Percentiles rank a stretch among this genome's conserved stretches.
Conservation (phyloP, 2,113 vertebrate species). For the Merops nubicus region DNA sequence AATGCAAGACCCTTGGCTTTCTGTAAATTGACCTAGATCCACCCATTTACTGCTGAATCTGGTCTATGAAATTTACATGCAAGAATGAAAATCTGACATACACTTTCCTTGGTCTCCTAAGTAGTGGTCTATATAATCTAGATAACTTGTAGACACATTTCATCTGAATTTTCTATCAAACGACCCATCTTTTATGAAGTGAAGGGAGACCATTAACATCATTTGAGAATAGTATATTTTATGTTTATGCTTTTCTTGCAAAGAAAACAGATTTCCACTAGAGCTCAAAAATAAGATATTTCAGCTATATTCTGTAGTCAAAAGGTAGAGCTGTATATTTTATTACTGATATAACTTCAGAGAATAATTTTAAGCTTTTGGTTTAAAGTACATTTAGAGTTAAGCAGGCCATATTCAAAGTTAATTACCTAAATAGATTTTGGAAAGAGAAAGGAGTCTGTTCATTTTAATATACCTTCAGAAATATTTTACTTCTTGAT, state of each 20-base stretch:
- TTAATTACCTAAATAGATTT: conserved; percentile 82
- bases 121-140: neutral
- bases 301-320: conserved; percentile 9
- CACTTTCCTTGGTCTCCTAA: neutral
- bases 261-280: conserved; percentile 29
- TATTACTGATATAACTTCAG: conserved; percentile 53
- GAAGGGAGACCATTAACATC: neutral
- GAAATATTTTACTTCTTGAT: conserved; percentile 89
- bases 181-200: neutral
- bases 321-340: conserved; percentile 27
- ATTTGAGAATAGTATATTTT: neutral
- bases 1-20: neutral
- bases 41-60: neutral
- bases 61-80: neutral
- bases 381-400: conserved; percentile 72
- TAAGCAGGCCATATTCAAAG: conserved; percentile 70
- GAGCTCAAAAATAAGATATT: neutral
- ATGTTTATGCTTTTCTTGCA: neutral
- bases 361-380: conserved; percentile 65
- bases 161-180: neutral
- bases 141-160: neutral
- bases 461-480: conserved; percentile 86
- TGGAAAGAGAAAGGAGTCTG: conserved; percentile 75
- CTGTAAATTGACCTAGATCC: neutral
- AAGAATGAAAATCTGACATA: neutral